These are phyloP conservation scores for Drosophila simulans DNA, from an alignment of 1,140 invertebrate genomes.

Conservation along the genomic window DNA sequence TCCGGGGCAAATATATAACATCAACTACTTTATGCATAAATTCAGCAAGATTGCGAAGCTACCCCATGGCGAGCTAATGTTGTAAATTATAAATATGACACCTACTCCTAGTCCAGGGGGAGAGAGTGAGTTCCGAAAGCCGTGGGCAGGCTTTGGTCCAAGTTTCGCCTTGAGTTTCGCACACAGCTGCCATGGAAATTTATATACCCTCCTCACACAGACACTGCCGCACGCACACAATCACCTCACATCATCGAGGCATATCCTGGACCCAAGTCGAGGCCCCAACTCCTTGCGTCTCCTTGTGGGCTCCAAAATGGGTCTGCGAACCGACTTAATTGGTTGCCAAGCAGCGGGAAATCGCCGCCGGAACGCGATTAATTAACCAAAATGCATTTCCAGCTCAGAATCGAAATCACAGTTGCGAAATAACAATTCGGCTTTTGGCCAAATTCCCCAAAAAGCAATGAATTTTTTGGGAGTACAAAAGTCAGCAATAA, in stretches of 20 bases:
- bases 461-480: slow-evolving; percentile 33
- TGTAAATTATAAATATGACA: slow-evolving; percentile 84
- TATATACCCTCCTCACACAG: slow-evolving; percentile 43
- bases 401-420: slow-evolving; percentile 51
- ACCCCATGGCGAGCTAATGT: slow-evolving; percentile 82
- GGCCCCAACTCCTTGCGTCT: slow-evolving; percentile 10
- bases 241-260: slow-evolving; percentile 32
- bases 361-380: slow-evolving; percentile 77
- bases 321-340: slow-evolving; percentile 69
- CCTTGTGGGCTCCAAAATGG: slow-evolving; percentile 25
- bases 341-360: slow-evolving; percentile 80
- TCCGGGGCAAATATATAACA: slow-evolving; percentile 70
- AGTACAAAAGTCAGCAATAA: slow-evolving; percentile 34
- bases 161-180: slow-evolving; percentile 21
- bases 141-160: slow-evolving; percentile 57
- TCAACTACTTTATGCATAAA: slow-evolving; percentile 82
- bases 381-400: slow-evolving; percentile 80
- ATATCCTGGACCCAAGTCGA: slow-evolving; percentile 57
- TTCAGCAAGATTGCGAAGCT: slow-evolving; percentile 81
- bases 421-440: slow-evolving; percentile 1
- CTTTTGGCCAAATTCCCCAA: slow-evolving; percentile 53
- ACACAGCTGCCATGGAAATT: slow-evolving; percentile 57
- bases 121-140: slow-evolving; percentile 43
- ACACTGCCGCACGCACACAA: slow-evolving; percentile 12
- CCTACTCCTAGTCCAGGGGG: slow-evolving; percentile 67